Base-by-base conservation (phyloP, 2,113 vertebrate species). In the Pterocles orientalis region DNA sequence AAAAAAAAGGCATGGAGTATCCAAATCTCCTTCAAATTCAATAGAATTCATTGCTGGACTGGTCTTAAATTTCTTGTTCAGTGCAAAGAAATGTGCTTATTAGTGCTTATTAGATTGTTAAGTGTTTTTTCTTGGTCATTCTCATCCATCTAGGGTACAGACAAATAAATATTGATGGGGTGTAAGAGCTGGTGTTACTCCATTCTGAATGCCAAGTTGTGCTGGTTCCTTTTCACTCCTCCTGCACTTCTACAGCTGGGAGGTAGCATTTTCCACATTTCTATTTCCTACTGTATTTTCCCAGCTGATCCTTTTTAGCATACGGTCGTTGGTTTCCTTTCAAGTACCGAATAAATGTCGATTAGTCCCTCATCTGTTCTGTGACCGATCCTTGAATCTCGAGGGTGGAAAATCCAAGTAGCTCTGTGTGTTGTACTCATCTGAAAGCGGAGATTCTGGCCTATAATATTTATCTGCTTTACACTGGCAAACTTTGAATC, bases 281-380 rank as follows among this genome's bases (percentile, higher is more conserved):
- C 41, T 81, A 3, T 86, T 79, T 94, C 39, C 57, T 85, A 14
- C 31, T 53, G 2, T 45, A 15, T 72, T 94, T 91, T 71, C 53
- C 33, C 60, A 71, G 34, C 14, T 88, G 85, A 90, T 79, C 29
- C 39, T 76, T 80, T 79, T 57, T 36, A 71, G 41, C 56, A 65
- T 43, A 53, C 0, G 0, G 51, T 71, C 90, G 53, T 60, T 88
- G 57, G 6, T 88, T 82, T 90, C 43, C 48, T 90, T 92, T 95
- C 76, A 92, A 88, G 80, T 61, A 90, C n/a, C 81, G 80, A 79
- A 77, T 69, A 92, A 90, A 91, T 82, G 54, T 77, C 82, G 82
- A 90, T 94, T 95, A 92, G 36, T 91, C 53, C 68, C 73, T 91
- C 3, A 2, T 64, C 75, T 87, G 31, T 71, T 93, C 92, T 79